Evolutionary conservation across 2,113 vertebrate genomes (phyloP).

Genomic region (Alouatta palliata): DNA sequence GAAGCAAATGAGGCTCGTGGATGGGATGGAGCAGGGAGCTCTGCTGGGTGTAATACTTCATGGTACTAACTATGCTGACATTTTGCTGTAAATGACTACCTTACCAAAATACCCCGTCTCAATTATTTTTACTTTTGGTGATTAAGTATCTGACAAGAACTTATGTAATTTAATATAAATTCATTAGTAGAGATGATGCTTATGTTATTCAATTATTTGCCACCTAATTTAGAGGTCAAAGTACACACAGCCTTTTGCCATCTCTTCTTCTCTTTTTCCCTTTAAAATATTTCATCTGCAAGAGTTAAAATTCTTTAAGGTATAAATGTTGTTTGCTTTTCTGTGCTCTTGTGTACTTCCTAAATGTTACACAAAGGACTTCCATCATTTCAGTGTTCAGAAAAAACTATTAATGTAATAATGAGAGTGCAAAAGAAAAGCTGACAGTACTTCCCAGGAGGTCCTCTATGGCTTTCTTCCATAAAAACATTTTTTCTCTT

Average conservation of each 20-base stretch:
- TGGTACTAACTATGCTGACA: background rate
- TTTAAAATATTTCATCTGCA: background rate
- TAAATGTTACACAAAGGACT: conserved; percentile 43
- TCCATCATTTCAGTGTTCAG: conserved; percentile 35
- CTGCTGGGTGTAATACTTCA: background rate
- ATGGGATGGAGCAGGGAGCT: no score
- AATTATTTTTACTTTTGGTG: background rate
- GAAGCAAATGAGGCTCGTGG: background rate
- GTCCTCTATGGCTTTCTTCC: conserved; percentile 33
- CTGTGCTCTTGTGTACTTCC: conserved; percentile 19
- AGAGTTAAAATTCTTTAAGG: conserved; percentile 36
- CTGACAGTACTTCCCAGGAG: background rate
- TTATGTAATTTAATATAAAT: background rate
- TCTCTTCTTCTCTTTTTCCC: background rate
- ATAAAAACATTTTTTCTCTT: conserved; percentile 39
- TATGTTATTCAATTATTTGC: background rate
- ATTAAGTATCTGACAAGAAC: background rate
- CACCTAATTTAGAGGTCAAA: background rate
- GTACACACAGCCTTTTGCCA: background rate
- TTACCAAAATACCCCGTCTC: background rate
- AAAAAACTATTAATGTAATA: conserved; percentile 52
- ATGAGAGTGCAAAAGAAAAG: conserved; percentile 35
- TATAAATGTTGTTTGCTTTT: conserved; percentile 38
- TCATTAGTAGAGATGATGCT: background rate
- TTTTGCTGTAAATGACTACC: background rate